phyloP scores from a whole-genome alignment of 2,888 invertebrate genomes.

The Chloromyia formosa region DNA sequence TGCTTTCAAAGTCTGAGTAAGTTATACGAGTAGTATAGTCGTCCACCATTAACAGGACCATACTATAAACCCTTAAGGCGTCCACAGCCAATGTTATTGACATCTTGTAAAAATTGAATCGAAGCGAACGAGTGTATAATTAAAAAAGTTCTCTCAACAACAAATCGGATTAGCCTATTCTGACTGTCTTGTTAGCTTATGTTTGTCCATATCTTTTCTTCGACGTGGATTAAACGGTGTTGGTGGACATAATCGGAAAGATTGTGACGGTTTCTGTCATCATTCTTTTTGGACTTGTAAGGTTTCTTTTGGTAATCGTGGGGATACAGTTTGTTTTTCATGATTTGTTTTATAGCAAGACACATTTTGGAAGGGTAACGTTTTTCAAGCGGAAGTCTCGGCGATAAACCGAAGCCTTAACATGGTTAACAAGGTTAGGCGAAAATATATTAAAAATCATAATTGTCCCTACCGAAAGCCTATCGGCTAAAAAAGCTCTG shows the following conservation, averaged over 20 bases:
- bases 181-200: neutral
- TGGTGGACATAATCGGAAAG: neutral
- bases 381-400: too few relatives aligned
- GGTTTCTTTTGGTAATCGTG: neutral
- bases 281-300: neutral
- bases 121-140: neutral
- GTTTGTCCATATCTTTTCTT: too few relatives aligned
- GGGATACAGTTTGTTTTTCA: too few relatives aligned
- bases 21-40: too few relatives aligned
- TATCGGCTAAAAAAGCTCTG: too few relatives aligned
- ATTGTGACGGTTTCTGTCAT: neutral
- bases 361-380: neutral
- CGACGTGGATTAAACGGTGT: too few relatives aligned
- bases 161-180: slow-evolving; percentile 13
- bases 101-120: neutral
- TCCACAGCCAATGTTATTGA: neutral
- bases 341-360: neutral
- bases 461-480: too few relatives aligned
- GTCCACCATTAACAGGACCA: too few relatives aligned
- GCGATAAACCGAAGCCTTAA: too few relatives aligned
- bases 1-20: too few relatives aligned
- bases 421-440: too few relatives aligned
- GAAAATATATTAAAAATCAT: too few relatives aligned
- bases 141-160: neutral
- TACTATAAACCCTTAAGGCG: neutral